phyloP scores from a whole-genome alignment of 2,888 invertebrate species.

The Branchellion lobata region DNA sequence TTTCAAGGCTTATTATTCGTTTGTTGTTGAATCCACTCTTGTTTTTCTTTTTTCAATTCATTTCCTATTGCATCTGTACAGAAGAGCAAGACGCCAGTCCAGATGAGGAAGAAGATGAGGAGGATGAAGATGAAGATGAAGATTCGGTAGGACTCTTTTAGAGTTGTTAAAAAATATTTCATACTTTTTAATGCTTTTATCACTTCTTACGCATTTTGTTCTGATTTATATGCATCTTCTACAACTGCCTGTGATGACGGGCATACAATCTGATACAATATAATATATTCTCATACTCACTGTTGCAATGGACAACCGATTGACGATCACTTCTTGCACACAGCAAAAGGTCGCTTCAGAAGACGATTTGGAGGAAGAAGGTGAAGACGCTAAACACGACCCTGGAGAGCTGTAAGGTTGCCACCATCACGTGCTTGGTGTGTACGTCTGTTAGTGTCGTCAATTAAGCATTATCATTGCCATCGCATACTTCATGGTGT shows the following conservation, averaged over 20 bases:
- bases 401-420: conserved; percentile 30
- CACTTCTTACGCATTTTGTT: background rate
- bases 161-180: too few species aligned
- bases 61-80: background rate
- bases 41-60: background rate
- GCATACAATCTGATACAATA: too few species aligned
- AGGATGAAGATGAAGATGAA: conserved; percentile 17
- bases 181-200: background rate
- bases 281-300: background rate
- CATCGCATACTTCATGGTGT: too few species aligned
- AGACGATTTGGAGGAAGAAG: background rate
- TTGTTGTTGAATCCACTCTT: background rate
- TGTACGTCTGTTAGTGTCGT: too few species aligned
- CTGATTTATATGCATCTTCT: background rate
- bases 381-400: conserved; percentile 11
- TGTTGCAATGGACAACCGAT: too few species aligned
- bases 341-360: too few species aligned
- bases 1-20: background rate
- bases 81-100: conserved; percentile 13
- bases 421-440: too few species aligned
- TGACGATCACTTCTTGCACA: too few species aligned
- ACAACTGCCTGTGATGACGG: background rate
- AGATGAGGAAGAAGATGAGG: conserved; percentile 22
- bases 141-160: too few species aligned
- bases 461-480: too few species aligned